phyloP scores from a whole-genome alignment of 2,888 invertebrate species.

The Phyllotreta striolata region DNA sequence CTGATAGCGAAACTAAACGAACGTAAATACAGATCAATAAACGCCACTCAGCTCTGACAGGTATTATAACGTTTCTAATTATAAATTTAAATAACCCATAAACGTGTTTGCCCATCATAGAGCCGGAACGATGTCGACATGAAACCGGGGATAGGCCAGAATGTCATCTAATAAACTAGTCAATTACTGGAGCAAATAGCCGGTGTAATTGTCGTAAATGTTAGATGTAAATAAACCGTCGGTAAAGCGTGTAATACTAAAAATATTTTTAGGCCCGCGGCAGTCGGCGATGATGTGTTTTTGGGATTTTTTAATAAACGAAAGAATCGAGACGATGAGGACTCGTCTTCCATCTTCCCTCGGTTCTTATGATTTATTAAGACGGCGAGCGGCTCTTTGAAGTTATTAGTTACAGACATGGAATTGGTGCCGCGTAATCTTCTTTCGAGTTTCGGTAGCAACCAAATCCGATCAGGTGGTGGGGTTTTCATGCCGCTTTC shows the following conservation, averaged over 20 bases:
- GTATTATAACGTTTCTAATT: constrained; percentile 14
- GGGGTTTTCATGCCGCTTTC: not conserved
- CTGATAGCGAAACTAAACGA: constrained; percentile 9
- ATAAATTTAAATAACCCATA: constrained; percentile 26
- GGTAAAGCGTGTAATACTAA: not conserved
- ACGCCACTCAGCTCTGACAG: constrained; percentile 17
- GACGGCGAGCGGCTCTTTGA: not conserved
- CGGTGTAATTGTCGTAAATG: constrained; percentile 19
- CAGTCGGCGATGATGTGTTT: no score
- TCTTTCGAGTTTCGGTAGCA: constrained; percentile 17
- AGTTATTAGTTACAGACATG: constrained; percentile 18
- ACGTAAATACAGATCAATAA: constrained; percentile 14
- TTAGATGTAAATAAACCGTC: not conserved
- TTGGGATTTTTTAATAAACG: not conserved
- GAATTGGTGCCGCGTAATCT: constrained; percentile 9
- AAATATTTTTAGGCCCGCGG: constrained; percentile 5
- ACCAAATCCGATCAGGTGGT: constrained; percentile 14
- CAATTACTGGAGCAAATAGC: constrained; percentile 32
- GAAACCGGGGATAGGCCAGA: constrained; percentile 2
- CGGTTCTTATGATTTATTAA: constrained; percentile 9
- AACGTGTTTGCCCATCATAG: constrained; percentile 9
- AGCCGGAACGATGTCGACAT: constrained; percentile 11
- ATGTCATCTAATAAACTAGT: constrained; percentile 22
- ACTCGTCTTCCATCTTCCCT: not conserved
- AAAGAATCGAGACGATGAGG: not conserved